Evolutionary conservation across 2,113 vertebrate species (phyloP).

Genomic region (Syrmaticus mikado): DNA sequence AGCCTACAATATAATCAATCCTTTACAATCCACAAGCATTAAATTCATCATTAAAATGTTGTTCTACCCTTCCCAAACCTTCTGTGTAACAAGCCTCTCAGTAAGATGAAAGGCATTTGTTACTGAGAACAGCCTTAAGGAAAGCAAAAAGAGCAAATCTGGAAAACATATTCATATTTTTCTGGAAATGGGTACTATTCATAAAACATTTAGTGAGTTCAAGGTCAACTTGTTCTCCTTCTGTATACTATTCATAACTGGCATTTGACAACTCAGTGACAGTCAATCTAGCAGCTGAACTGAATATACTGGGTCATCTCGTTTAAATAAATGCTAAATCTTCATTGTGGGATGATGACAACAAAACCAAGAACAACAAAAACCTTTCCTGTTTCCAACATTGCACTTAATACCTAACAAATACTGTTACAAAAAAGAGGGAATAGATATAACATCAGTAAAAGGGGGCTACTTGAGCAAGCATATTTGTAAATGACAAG

Average conservation of each 20-base stretch:
- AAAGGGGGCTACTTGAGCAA: neutral
- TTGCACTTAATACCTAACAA: constrained; percentile 17
- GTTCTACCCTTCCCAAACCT: constrained; percentile 52
- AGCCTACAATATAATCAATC: constrained; percentile 34
- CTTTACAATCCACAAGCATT: constrained; percentile 41
- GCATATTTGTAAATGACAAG: neutral
- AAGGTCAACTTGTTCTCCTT: constrained; percentile 68
- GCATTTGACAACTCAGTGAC: constrained; percentile 42
- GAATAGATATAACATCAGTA: neutral
- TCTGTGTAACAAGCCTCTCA: constrained; percentile 18
- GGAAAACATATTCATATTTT: constrained; percentile 75
- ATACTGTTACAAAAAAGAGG: neutral
- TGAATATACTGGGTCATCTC: neutral
- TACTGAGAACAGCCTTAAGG: constrained; percentile 46
- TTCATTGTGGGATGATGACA: neutral
- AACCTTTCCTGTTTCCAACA: neutral
- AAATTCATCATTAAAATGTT: constrained; percentile 59
- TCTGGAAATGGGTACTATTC: constrained; percentile 67
- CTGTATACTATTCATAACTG: constrained; percentile 38
- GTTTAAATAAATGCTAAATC: constrained; percentile 49
- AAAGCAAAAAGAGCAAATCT: constrained; percentile 56
- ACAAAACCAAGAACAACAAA: neutral
- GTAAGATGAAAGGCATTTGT: constrained; percentile 63
- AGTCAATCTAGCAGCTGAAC: neutral
- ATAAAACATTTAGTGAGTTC: constrained; percentile 71